Evolutionary conservation across 2,797 vertebrate species (phyloP), one percentile per base, ranked within the genome.

Genomic region (Meda fulgida): DNA sequence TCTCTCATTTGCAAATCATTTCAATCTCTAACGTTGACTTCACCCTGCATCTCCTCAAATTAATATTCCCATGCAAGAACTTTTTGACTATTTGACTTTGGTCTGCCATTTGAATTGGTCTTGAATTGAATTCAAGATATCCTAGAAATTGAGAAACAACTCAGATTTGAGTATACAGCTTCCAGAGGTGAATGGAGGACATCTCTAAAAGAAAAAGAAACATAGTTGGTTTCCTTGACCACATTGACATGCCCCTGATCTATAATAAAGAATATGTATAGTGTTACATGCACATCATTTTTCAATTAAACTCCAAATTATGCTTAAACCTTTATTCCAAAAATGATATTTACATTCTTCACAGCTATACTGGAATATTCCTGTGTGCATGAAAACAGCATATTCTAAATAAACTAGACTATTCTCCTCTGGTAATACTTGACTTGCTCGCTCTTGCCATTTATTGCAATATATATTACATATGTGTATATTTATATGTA

Each of bases 61-160:
- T 63, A 73, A 63, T 3, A 82, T 73, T 73, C 70, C 70, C 3
- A 73, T 82, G 55, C 19, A 48, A 58, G 69, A 10, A 73, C 21
- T 19, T 58, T 71, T 58, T 71, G 21, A 70, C 36, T 29, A 31
- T 70, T 55, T 70, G 21, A 55, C 36, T 29, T 43, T 29, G n/a
- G 23, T 53, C 40, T 18, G 7, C 7, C 29, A 10, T 71, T 71
- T 58, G 36, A 81, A 43, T n/a, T 72, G 36, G 66, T 18, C 38
- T 72, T 60, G 19, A 72, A 48, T 16, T 75, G 1, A 70, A 31
- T 71, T 81, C 66, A 81, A 34, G 11, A 18, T 63, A 34, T 65
- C 29, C 65, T 29, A n/a, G 38, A 81, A 72, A 81, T 9, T 60
- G 19, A 51, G 29, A 36, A 80, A n/a, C n/a, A 53, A 26, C 7